Evolutionary conservation across 2,113 vertebrate genomes (phyloP), one percentile per base, ranked within the genome.

Genomic region (Malurus alboscapulatus): DNA sequence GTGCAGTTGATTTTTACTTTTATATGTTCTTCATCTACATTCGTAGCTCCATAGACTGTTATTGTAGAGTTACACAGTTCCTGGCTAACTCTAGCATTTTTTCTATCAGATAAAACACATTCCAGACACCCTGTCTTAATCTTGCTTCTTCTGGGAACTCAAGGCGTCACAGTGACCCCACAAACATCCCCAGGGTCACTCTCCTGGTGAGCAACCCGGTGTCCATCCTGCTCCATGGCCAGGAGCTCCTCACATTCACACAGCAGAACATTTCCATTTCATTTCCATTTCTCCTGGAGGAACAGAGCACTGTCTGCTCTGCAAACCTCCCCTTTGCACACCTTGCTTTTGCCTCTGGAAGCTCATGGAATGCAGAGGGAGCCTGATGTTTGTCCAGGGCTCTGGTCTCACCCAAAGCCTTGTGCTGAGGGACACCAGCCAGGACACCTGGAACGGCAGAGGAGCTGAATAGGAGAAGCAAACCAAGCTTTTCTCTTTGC

Each of bases 171-270:
- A 15, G 7, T 6, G 57, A 30, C 29, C 55, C 40, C 30, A 6
- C 6, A 16, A 1, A 57, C 14, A 16, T 34, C 30, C 4, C 17
- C 26, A 2, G 12, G 62, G 17, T 5, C 72, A 5, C 54, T 76
- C 3, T 14, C 8, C 14, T 0, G 0, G 32, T n/a, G 48, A 8
- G 40, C 40, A 29, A 1, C 8, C 25, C 3, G 2, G 13, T 36
- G 45, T 5, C 22, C n/a, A 59, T 58, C 61, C 58, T 45, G 29
- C 40, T 38, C 8, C 22, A 1, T 10, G 34, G 50, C n/a, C 54
- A 12, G 8, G 58, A 80, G 12, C 26, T 44, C 42, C 47, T 58
- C 62, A 21, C n/a, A n/a, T n/a, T n/a, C n/a, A n/a, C n/a, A n/a
- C 14, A 83, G 27, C 30, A 63, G 29, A 20, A 25, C 5, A 7